Base-by-base conservation (phyloP, 2,888 invertebrate species). In the Phyllotreta striolata region DNA sequence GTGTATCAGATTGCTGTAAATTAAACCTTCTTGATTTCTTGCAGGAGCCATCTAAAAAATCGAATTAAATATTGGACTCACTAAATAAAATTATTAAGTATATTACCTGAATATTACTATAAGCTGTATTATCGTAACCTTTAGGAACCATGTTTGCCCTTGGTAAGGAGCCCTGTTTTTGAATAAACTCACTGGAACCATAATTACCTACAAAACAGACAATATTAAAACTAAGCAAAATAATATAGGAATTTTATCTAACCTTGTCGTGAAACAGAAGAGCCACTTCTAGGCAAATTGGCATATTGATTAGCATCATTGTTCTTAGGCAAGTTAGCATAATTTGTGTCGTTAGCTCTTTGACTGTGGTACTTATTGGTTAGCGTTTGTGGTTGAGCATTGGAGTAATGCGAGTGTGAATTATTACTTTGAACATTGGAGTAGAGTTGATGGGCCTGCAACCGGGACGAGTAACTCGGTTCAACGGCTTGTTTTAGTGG, bases 381-480 rank as follows among this genome's bases (percentile, higher is more conserved):
- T 39, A 76, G 66, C 1, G 76, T 71, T 10, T 76, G 65, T 6
- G 76, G 75, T 6, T 78, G 74, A 6, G 72, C 64, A 58, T 77
- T 79, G 7, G 76, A 76, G 66, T 80, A 78, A 35, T 73, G 78
- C 6, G 79, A 77, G 34, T 61, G 82, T 76, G 13, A 79, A 73
- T 68, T 82, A 79, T 68, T 80, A 75, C 66, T 81, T 78, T 66
- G 76, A 39, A 81, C 60, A 67, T 83, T 83, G 6, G 81, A 81
- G 67, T 83, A 83, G 61, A 81, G 77, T 44, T 80, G 81, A 73
- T 86, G 83, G 6, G 74, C 63, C 67, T 87, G 89, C 46, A 89
- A 80, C 55, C 91, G 85, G 34, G 90, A 86, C 40, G 92, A 90
- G 79, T 89, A 93, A 6, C 90, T 89, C 1, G 92, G 92, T 74